These are phyloP conservation scores for Amphilophus citrinellus DNA, from an alignment of 2,113 vertebrate genomes.

Conservation along the genomic window DNA sequence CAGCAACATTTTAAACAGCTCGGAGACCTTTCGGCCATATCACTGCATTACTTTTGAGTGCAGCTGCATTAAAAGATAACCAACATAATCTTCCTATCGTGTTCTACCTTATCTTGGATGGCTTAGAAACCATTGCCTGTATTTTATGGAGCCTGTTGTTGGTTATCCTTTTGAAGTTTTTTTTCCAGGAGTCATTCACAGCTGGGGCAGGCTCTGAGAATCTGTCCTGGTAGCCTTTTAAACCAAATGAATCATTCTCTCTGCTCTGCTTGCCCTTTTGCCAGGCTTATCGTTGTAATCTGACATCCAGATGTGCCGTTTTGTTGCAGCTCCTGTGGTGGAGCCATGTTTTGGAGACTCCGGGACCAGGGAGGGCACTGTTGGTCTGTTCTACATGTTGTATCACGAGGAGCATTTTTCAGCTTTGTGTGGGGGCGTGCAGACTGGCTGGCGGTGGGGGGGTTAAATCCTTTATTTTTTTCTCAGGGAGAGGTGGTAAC, in stretches of 20 bases:
- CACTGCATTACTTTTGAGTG: slow-evolving; percentile 50
- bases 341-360: slow-evolving; percentile 46
- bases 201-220: slow-evolving; percentile 30
- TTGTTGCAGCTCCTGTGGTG: slow-evolving; percentile 49
- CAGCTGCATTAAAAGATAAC: slow-evolving; percentile 60
- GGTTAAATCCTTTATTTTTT: slow-evolving; percentile 46
- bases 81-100: slow-evolving; percentile 56
- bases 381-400: slow-evolving; percentile 45
- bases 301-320: slow-evolving; percentile 73
- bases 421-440: slow-evolving; percentile 57
- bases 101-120: slow-evolving; percentile 54
- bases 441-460: slow-evolving; percentile 56
- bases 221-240: slow-evolving; percentile 42
- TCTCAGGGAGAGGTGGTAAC: slow-evolving; percentile 29
- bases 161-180: slow-evolving; percentile 68
- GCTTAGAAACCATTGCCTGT: slow-evolving; percentile 34
- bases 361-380: slow-evolving; percentile 47
- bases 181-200: slow-evolving; percentile 53
- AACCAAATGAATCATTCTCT: slow-evolving; percentile 64
- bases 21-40: slow-evolving; percentile 16
- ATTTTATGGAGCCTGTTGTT: slow-evolving; percentile 56
- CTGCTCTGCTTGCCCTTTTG: slow-evolving; percentile 56
- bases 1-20: slow-evolving; percentile 24
- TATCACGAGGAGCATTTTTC: slow-evolving; percentile 58
- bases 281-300: slow-evolving; percentile 65